Evolutionary conservation across 2,113 vertebrate genomes (phyloP), one percentile per base, ranked within the genome.

Genomic region (Illadopsis cleaveri): DNA sequence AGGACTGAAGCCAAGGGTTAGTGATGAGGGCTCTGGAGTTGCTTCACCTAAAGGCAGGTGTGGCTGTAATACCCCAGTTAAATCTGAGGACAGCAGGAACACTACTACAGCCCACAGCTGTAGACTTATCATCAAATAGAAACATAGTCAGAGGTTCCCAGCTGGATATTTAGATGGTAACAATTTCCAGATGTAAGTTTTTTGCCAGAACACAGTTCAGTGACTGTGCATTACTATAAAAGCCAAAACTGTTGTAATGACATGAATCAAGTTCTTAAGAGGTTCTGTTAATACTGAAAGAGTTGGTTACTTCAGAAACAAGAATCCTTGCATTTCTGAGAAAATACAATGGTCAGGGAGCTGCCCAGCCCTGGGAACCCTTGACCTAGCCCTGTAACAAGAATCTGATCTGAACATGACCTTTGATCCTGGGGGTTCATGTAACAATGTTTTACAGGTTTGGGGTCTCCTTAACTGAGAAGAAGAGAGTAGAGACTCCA

Each of bases 1-100:
- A 47, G 48, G 40, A 15, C 22, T 22, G 22, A 48, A 54, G 56
- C 24, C 14, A 58, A 56, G 16, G 18, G 15, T 5, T 10, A n/a
- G 15, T 6, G 7, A n/a, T 2, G 23, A 61, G 33, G 5, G 33
- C 1, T 2, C 65, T 42, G 23, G 28, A 45, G 48, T 35, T 2
- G 6, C 73, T 15, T 37, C 31, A 53, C 62, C 79, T 51, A 54
- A 10, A 13, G 30, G 42, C 33, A 66, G 31, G 35, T 38, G 31
- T 5, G 12, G 37, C 44, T 72, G 3, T 16, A 30, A 44, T 38
- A 73, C 22, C 54, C n/a, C 53, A 51, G 42, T 15, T 47, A 24
- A 42, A 62, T n/a, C 2, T 31, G 12, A 38, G 47, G 9, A 27
- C 21, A 42, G 6, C n/a, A 42, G 79, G 54, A 79, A 57, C 24